Conservation (phyloP, 2,888 invertebrate species). For the Rutpela maculata region DNA sequence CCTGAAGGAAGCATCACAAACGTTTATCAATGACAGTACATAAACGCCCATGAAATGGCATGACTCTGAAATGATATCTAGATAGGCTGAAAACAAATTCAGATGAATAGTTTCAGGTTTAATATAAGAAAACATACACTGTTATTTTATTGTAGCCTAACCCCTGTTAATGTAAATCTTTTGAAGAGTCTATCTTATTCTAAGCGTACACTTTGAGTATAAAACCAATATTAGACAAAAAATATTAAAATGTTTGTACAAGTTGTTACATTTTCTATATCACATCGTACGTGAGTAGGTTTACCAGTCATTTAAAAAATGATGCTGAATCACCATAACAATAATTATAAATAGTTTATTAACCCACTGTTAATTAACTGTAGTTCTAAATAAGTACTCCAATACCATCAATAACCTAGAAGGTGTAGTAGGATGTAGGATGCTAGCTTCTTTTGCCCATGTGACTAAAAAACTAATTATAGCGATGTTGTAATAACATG, state of each 20-base stretch:
- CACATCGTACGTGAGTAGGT: not conserved
- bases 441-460: not conserved
- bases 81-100: not conserved
- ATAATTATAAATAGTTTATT: too few species aligned
- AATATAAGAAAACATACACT: not conserved
- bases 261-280: too few species aligned
- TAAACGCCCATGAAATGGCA: constrained; percentile 4
- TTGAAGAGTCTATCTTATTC: too few species aligned
- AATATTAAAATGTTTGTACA: too few species aligned
- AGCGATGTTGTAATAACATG: not conserved
- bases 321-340: not conserved
- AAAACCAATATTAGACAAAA: too few species aligned
- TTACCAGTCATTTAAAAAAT: not conserved
- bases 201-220: too few species aligned
- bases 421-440: not conserved
- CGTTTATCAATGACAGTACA: not conserved
- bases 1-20: not conserved
- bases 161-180: too few species aligned
- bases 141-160: not conserved
- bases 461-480: not conserved
- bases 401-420: not conserved
- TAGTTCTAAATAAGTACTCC: not conserved
- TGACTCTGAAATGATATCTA: not conserved
- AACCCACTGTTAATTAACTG: not conserved
- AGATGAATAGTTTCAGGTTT: not conserved